Conservation (phyloP, 2,888 invertebrate species). For the Hyles lineata region DNA sequence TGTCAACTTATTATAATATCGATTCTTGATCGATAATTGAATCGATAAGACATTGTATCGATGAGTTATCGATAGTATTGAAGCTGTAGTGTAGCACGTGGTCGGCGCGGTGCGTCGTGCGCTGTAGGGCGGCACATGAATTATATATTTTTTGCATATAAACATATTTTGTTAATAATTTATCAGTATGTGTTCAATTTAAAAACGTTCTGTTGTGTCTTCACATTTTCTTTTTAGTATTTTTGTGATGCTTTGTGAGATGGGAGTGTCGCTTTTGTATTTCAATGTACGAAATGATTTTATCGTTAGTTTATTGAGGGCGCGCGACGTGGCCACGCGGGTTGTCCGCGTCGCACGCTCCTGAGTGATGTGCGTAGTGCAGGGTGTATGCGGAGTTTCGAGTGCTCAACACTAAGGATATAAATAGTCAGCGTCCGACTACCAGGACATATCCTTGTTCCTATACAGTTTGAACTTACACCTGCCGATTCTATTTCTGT, state of each 20-base stretch:
- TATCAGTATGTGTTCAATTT: slow-evolving; percentile 72
- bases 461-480: background rate
- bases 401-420: slow-evolving; percentile 15
- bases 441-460: background rate
- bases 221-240: slow-evolving; percentile 71
- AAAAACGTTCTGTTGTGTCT: slow-evolving; percentile 69
- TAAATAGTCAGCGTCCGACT: slow-evolving; percentile 1
- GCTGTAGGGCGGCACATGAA: slow-evolving; percentile 49
- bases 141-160: slow-evolving; percentile 73
- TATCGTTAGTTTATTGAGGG: slow-evolving; percentile 14
- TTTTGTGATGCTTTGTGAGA: slow-evolving; percentile 74
- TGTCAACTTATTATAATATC: background rate
- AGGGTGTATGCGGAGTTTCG: background rate
- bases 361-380: background rate
- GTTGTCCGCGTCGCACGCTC: background rate
- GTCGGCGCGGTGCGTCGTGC: background rate
- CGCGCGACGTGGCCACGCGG: background rate
- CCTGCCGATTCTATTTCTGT: background rate
- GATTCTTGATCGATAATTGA: background rate
- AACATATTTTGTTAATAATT: slow-evolving; percentile 80
- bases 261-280: slow-evolving; percentile 61
- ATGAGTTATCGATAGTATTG: background rate
- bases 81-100: background rate
- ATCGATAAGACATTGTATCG: slow-evolving; percentile 9
- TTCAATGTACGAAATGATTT: slow-evolving; percentile 46